These are phyloP conservation scores for Operophtera brumata DNA, from an alignment of 2,888 invertebrate genomes.

Conservation along the genomic window DNA sequence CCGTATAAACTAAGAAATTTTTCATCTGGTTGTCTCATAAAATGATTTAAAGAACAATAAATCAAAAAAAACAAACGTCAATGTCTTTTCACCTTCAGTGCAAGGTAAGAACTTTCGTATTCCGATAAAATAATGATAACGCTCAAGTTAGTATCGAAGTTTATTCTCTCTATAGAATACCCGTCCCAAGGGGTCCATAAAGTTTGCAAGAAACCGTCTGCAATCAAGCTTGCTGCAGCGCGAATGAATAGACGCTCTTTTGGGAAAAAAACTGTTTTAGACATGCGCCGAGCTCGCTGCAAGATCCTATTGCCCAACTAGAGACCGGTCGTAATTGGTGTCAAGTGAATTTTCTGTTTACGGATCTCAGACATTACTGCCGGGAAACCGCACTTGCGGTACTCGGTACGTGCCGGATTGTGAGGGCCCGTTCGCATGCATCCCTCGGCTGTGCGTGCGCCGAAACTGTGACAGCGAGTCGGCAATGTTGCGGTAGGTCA, in stretches of 20 bases:
- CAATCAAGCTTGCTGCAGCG: slow-evolving; percentile 33
- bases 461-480: slow-evolving; percentile 64
- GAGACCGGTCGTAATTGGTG: slow-evolving; percentile 34
- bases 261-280: slow-evolving; percentile 28
- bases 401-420: slow-evolving; percentile 25
- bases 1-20: neutral
- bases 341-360: slow-evolving; percentile 35
- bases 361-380: slow-evolving; percentile 30
- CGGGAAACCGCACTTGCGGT: slow-evolving; percentile 30
- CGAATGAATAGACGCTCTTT: slow-evolving; percentile 32
- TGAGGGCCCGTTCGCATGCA: slow-evolving; percentile 9
- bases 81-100: slow-evolving; percentile 2
- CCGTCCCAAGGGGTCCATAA: slow-evolving; percentile 28
- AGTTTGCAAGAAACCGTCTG: slow-evolving; percentile 29
- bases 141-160: slow-evolving; percentile 3
- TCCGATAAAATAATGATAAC: slow-evolving; percentile 5
- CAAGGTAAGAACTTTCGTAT: neutral
- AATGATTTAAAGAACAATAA: slow-evolving; percentile 3
- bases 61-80: neutral
- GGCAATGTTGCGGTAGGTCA: slow-evolving; percentile 66
- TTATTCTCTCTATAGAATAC: slow-evolving; percentile 12
- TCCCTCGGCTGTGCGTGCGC: slow-evolving; percentile 41
- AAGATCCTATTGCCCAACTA: slow-evolving; percentile 25
- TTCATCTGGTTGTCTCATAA: neutral
- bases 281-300: slow-evolving; percentile 12